Evolutionary conservation across 2,113 vertebrate species (phyloP).

Genomic region (Oreochromis aureus): DNA sequence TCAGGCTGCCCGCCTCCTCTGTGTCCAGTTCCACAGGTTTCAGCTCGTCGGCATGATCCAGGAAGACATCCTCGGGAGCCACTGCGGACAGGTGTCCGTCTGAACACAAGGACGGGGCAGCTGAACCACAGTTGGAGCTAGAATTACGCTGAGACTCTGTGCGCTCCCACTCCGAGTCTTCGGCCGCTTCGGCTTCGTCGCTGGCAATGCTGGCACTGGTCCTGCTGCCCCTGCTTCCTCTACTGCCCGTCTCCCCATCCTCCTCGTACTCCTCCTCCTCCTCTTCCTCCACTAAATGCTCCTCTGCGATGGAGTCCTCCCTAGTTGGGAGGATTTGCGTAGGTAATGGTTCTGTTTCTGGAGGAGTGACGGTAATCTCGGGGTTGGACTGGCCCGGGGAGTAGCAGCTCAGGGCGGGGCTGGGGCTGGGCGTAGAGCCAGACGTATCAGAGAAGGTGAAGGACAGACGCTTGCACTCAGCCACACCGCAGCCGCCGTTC

Average conservation of each 20-base stretch:
- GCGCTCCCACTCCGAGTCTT: conserved; percentile 69
- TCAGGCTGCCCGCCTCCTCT: conserved; percentile 86
- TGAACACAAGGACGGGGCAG: conserved; percentile 48
- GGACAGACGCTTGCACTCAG: conserved; percentile 83
- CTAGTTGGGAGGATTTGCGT: conserved; percentile 44
- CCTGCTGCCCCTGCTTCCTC: conserved; percentile 41
- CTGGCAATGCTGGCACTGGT: conserved; percentile 63
- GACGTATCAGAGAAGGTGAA: conserved; percentile 86
- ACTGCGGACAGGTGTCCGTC: conserved; percentile 52
- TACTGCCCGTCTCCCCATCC: conserved; percentile 46
- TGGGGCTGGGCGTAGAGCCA: conserved; percentile 46
- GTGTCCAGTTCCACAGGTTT: conserved; percentile 94
- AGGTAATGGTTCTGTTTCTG: conserved; percentile 57
- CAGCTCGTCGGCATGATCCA: conserved; percentile 77
- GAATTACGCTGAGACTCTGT: conserved; percentile 57
- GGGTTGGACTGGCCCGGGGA: conserved; percentile 75
- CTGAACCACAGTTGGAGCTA: conserved; percentile 47
- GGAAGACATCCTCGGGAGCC: conserved; percentile 67
- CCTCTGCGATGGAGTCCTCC: conserved; percentile 55
- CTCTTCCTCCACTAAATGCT: conserved; percentile 49
- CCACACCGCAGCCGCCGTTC: conserved; percentile 69
- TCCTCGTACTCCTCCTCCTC: conserved; percentile 54
- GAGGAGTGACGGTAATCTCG: conserved; percentile 79
- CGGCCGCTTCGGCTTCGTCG: conserved; percentile 54
- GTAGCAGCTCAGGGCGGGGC: conserved; percentile 69